A percentile compares a stretch with the other conserved stretches of the same genome.
Evolutionary conservation across 2,113 vertebrate species (phyloP).

Genomic region (Megaptera novaeangliae): DNA sequence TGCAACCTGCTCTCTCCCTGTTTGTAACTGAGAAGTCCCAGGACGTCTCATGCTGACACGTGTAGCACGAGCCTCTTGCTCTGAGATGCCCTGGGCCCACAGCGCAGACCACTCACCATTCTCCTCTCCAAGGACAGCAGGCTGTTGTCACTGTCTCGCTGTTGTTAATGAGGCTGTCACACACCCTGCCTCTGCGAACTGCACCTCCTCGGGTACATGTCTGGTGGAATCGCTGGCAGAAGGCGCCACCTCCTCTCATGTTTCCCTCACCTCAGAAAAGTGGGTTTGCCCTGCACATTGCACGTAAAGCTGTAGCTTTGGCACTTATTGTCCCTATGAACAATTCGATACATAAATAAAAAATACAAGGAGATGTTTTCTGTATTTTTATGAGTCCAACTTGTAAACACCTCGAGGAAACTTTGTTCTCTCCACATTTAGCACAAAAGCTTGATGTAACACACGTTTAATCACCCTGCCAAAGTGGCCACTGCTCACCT

Average conservation of each 20-base stretch:
- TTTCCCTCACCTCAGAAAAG: neutral
- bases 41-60: rapidly evolving
- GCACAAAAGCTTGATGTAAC: neutral
- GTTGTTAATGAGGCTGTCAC: neutral
- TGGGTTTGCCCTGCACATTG: neutral
- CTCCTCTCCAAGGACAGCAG: neutral
- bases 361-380: neutral
- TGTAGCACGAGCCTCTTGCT: neutral
- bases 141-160: neutral
- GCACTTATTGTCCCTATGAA: neutral
- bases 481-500: neutral
- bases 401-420: neutral
- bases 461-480: neutral
- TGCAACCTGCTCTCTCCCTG: neutral
- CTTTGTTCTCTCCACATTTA: neutral
- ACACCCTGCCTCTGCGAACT: neutral
- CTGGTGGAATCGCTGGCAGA: neutral
- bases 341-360: neutral
- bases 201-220: neutral
- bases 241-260: neutral
- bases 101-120: neutral
- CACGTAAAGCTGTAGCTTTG: neutral
- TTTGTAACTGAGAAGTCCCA: neutral
- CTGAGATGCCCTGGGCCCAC: too few species aligned
- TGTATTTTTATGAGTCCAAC: neutral